Conservation (phyloP, 2,888 invertebrate genomes). For the Phaonia tiefii region DNA sequence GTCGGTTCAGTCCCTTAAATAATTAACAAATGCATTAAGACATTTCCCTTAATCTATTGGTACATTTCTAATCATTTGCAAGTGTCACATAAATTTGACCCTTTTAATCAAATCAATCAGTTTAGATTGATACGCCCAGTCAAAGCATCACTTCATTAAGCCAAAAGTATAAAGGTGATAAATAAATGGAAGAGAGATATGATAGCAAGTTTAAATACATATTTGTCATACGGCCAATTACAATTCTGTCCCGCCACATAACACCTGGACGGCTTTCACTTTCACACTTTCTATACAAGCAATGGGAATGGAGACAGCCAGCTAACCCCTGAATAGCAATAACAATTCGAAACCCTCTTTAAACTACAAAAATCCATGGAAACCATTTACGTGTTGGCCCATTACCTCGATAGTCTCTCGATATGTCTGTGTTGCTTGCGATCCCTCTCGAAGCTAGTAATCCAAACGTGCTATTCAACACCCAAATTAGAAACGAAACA, state of each 20-base stretch:
- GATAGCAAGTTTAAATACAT: conserved; percentile 5
- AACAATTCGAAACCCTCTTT: conserved; percentile 39
- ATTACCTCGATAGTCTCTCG: background rate
- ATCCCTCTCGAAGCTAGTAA: conserved; percentile 9
- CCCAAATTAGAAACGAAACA: conserved; percentile 23
- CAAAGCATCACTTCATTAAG: conserved; percentile 14
- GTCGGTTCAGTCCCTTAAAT: background rate
- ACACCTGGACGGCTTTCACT: conserved; percentile 58
- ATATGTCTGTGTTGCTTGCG: background rate
- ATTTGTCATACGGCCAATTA: conserved; percentile 43
- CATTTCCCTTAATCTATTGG: background rate
- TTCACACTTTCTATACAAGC: conserved; percentile 2
- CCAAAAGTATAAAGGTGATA: conserved; percentile 45
- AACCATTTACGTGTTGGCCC: conserved; percentile 37
- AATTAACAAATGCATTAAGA: background rate
- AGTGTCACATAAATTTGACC: conserved; percentile 49
- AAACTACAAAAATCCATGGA: conserved; percentile 39
- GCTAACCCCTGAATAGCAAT: conserved; percentile 35
- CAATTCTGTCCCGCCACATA: background rate
- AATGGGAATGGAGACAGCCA: background rate
- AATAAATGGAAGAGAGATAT: conserved; percentile 14
- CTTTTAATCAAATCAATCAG: conserved; percentile 58
- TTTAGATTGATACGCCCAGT: conserved; percentile 12
- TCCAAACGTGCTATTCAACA: conserved; percentile 27
- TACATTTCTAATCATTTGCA: conserved; percentile 36